These are phyloP conservation scores for Monopis laevigella DNA, from an alignment of 2,888 invertebrate species.

Conservation along the genomic window DNA sequence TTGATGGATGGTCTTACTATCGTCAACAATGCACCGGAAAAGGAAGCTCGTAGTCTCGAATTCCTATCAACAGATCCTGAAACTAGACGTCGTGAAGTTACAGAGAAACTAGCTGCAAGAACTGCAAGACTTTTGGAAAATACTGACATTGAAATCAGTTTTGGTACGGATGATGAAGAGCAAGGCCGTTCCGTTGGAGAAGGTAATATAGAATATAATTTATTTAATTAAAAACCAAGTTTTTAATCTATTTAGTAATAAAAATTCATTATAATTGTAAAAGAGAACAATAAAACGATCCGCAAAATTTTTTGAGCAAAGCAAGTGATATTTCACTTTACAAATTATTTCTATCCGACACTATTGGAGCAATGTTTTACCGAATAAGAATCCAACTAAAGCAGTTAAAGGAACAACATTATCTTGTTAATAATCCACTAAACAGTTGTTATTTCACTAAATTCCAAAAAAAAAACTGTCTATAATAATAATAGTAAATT, in stretches of 20 bases:
- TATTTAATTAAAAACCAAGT: not conserved
- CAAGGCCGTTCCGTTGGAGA: slow-evolving; percentile 20
- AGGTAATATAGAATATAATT: slow-evolving; percentile 13
- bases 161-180: slow-evolving; percentile 33
- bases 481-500: too few species aligned
- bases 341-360: too few species aligned
- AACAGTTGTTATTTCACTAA: too few species aligned
- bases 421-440: too few species aligned
- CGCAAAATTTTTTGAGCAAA: too few species aligned
- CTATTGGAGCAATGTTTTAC: too few species aligned
- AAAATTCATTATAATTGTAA: not conserved
- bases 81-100: slow-evolving; percentile 36
- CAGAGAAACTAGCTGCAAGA: slow-evolving; percentile 44
- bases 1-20: slow-evolving; percentile 45
- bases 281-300: too few species aligned
- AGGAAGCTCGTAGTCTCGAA: slow-evolving; percentile 42
- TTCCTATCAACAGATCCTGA: slow-evolving; percentile 38
- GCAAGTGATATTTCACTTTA: too few species aligned
- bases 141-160: slow-evolving; percentile 46
- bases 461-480: too few species aligned
- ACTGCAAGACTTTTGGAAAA: slow-evolving; percentile 39
- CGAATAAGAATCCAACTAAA: too few species aligned
- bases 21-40: slow-evolving; percentile 37
- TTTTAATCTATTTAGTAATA: not conserved
- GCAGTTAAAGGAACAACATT: too few species aligned